Evolutionary conservation across 2,113 vertebrate species (phyloP), one percentile per base, ranked within the genome.

Genomic region (Mesitornis unicolor): DNA sequence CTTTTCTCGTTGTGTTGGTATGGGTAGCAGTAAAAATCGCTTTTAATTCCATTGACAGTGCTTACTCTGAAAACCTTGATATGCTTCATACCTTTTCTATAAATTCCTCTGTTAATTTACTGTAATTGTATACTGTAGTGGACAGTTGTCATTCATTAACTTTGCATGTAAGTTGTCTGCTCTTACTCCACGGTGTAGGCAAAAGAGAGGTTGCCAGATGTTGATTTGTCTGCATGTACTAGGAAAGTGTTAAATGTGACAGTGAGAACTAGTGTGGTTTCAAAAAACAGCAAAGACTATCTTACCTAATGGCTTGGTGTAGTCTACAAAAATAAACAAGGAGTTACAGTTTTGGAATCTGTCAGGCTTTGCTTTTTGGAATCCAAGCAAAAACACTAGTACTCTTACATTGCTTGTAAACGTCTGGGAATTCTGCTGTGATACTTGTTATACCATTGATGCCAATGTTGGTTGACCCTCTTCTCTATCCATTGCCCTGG

Each of bases 1-100:
- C 0, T 0, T 31, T 28, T 36, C 48, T 76, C 9, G 1, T 2
- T 1, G 1, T 5, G 3, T 26, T 36, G 21, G 8, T 42, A 4
- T 1, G 1, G 9, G 22, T 42, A n/a, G 28, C 21, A 16, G 6
- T 33, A 10, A 0, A 1, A 36, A 28, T 26, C 1, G 2, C 67
- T 84, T 68, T 40, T 60, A 40, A n/a, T 90, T 47, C 31, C 21
- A 5, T 20, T 80, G 45, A 10, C 17, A 33, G 8, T 61, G 17
- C n/a, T 68, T 57, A 40, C 10, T 53, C 47, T 43, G 36, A 25
- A 92, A 94, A 45, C 35, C 8, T 25, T 71, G 11, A 22, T 6
- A 9, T 36, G 16, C 12, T 77, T 71, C 4, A 28, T 47, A 22
- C 6, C 18, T 70, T 50, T 60, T 48, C 43, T 78, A 26, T 79